Percentiles rank a stretch among this genome's conserved stretches.
These are phyloP conservation scores for Zaprionus capensis DNA, from an alignment of 1,140 invertebrate species.

Conservation along the genomic window DNA sequence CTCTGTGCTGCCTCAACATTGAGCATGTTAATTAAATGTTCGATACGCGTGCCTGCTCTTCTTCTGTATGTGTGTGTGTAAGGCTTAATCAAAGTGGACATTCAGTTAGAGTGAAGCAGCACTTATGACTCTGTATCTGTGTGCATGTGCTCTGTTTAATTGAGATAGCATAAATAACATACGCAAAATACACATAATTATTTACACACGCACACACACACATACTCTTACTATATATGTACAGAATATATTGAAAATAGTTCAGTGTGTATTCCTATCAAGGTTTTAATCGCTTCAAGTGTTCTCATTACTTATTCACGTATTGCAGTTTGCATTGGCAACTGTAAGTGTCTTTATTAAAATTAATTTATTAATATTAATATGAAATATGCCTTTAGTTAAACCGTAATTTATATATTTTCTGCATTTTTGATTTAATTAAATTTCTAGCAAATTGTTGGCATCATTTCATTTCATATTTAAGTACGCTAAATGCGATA, in stretches of 20 bases:
- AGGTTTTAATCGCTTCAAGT: not conserved
- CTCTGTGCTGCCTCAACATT: not conserved
- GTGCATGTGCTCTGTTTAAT: not conserved
- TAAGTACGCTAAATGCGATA: too few species aligned
- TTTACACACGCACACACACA: not conserved
- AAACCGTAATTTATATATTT: not conserved
- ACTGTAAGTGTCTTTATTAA: not conserved
- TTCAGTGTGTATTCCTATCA: not conserved
- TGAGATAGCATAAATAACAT: constrained; percentile 1
- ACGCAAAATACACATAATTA: constrained; percentile 1
- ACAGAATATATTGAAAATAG: not conserved
- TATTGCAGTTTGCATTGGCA: not conserved
- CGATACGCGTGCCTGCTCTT: not conserved
- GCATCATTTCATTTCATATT: too few species aligned
- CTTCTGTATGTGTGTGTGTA: not conserved
- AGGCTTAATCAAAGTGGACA: constrained; percentile 12
- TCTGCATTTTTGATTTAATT: too few species aligned
- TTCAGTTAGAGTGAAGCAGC: constrained; percentile 14
- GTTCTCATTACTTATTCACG: not conserved
- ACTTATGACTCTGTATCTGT: not conserved
- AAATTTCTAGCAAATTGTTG: too few species aligned
- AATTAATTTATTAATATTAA: not conserved
- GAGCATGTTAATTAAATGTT: constrained; percentile 36
- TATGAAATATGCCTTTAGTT: not conserved
- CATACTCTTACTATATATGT: not conserved